Evolutionary conservation across 1,140 invertebrate genomes (phyloP), one percentile per base, ranked within the genome.

Genomic region (Pogonomyrmex barbatus): DNA sequence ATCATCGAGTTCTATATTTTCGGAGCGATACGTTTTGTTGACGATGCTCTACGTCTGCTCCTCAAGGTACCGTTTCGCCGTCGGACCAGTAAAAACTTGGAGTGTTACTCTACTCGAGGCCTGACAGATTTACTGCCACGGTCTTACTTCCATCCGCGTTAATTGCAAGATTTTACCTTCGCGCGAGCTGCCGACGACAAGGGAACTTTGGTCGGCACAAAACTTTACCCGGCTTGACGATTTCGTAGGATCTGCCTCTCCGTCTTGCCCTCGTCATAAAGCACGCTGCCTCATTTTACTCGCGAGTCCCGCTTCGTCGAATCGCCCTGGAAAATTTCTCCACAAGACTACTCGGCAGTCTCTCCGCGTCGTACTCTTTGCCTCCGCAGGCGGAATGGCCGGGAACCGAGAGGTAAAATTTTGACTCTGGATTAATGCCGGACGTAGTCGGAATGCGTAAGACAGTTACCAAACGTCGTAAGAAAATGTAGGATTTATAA

Each of bases 131-230:
- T 92, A 92, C 86, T 89, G 85, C 87, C 62, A 56, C 83, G 88
- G 85, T 90, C 91, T 45, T 89, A 89, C 89, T 92, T 91, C 85
- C 86, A 85, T 82, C 87, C 77, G 87, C 89, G 89, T 91, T 91
- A 92, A 91, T 92, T 92, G 89, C 88, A 67, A 81, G 89, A 91
- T 91, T 91, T 90, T 90, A 89, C 87, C 88, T 88, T 87, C 67
- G n/a, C 9, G 17, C 67, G 73, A 88, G 24, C 17, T 42, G 62
- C 17, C 63, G 54, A 33, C 85, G 39, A 54, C 65, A 33, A 24
- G 58, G 6, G 81, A 85, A 89, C 82, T 85, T 88, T 85, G 90
- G 67, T 73, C 87, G 73, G 85, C 79, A 68, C 85, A 87, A 89
- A 91, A 91, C 88, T 91, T 92, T 89, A 84, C 30, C 68, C 39